Conservation (phyloP, 1,140 invertebrate species). For the Drosophila fuyamai region DNA sequence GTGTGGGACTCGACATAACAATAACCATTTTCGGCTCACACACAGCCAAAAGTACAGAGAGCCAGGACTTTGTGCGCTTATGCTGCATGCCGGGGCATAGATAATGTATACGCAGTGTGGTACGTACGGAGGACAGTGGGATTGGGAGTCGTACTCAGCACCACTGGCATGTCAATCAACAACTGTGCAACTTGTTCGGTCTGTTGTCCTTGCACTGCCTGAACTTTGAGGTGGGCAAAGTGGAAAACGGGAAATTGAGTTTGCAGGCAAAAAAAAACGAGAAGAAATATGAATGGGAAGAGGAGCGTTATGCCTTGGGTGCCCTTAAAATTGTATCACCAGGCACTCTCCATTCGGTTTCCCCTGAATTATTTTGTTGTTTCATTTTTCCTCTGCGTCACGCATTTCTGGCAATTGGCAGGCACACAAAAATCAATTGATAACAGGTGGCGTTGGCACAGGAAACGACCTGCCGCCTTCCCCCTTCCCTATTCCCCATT, state of each 20-base stretch:
- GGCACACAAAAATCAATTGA: conserved; percentile 75
- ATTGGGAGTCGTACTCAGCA: conserved; percentile 9
- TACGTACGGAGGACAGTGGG: conserved; percentile 20
- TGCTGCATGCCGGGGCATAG: conserved; percentile 54
- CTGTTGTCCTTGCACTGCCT: conserved; percentile 22
- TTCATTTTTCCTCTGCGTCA: conserved; percentile 26
- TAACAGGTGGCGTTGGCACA: conserved; percentile 77
- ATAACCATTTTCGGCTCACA: conserved; percentile 67
- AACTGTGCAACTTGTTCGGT: conserved; percentile 50
- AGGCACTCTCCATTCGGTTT: neutral
- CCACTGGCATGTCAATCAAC: conserved; percentile 56
- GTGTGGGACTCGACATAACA: conserved; percentile 68
- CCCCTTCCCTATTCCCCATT: neutral
- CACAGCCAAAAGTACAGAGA: conserved; percentile 9
- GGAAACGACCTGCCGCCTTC: conserved; percentile 37
- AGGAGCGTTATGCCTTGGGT: neutral
- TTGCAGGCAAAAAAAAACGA: conserved; percentile 12
- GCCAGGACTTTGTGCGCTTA: conserved; percentile 31
- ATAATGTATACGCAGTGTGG: conserved; percentile 62
- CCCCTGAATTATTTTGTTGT: conserved; percentile 28
- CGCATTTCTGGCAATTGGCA: conserved; percentile 53
- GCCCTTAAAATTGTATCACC: conserved; percentile 27
- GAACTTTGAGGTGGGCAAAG: conserved; percentile 24
- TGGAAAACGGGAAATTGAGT: conserved; percentile 27
- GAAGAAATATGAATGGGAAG: neutral